Evolutionary conservation across 2,888 invertebrate genomes (phyloP).

Genomic region (Halictus quadricinctus): DNA sequence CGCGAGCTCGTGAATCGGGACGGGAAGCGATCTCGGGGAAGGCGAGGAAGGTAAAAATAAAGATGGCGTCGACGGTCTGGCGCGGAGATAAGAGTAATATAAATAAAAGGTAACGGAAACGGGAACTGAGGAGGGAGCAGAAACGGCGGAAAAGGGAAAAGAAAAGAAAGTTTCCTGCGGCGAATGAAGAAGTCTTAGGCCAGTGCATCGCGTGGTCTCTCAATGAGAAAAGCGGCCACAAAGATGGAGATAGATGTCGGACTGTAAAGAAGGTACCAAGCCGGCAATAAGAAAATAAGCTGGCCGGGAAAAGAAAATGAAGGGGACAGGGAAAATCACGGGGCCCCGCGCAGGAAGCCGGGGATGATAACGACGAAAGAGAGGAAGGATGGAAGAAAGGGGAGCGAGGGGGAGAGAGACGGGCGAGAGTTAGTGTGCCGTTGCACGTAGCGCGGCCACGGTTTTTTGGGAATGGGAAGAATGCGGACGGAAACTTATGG

Average conservation of each 20-base stretch:
- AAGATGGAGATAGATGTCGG: slow-evolving; percentile 53
- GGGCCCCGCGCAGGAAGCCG: not conserved
- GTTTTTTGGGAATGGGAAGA: slow-evolving; percentile 20
- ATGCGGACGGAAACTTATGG: slow-evolving; percentile 6
- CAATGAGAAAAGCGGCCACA: slow-evolving; percentile 44
- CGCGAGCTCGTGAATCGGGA: not conserved
- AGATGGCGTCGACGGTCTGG: not conserved
- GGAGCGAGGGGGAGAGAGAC: not conserved
- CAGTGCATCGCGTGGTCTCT: slow-evolving; percentile 46
- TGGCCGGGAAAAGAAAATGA: slow-evolving; percentile 42
- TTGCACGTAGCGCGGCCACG: slow-evolving; percentile 29
- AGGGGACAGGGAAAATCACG: slow-evolving; percentile 54
- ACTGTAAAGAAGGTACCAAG: slow-evolving; percentile 24
- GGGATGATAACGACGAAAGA: slow-evolving; percentile 4
- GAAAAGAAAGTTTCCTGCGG: slow-evolving; percentile 27
- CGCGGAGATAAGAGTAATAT: slow-evolving; percentile 7
- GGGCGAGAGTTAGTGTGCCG: slow-evolving; percentile 41
- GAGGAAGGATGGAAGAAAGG: not conserved
- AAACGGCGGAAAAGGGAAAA: not conserved
- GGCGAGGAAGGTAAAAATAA: not conserved
- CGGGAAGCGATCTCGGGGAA: not conserved
- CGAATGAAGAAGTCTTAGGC: slow-evolving; percentile 48
- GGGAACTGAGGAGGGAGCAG: too few relatives aligned
- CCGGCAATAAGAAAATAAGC: slow-evolving; percentile 52
- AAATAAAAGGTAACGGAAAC: slow-evolving; percentile 11